Base-by-base conservation (phyloP, 2,797 vertebrate species). In the Sarcophilus harrisii region DNA sequence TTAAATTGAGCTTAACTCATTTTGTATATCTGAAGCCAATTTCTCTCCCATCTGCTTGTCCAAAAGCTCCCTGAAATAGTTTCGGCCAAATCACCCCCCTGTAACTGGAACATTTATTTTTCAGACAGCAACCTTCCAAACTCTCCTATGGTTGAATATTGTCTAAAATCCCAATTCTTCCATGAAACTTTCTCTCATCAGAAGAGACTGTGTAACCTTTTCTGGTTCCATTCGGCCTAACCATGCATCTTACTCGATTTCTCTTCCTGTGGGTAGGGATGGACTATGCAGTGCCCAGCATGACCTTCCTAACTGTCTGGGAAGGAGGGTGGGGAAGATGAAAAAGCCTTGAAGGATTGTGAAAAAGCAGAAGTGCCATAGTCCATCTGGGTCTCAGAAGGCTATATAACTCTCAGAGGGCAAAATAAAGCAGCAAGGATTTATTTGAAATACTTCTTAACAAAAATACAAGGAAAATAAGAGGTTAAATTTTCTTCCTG, bases 311-410 rank as follows among this genome's bases (percentile, higher is more conserved):
- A 89, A 90, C 95, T 52, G 59, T n/a, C 45, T 11, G 93, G 58
- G 58, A 59, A 89, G 24, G 29, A 38, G 28, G 90, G 58, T 28
- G 13, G 54, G 94, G 59, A 94, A 66, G 95, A 95, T 12, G 21
- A 95, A 81, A 89, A 97, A 81, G 90, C 89, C 92, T 59, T 62
- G 49, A 93, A 91, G 93, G 90, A 90, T 49, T 90, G 92, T 93
- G 60, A 92, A 38, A 92, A 87, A 92, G 10, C 60, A 87, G 87
- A 57, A 57, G 24, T 38, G 55, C 45, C 38, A 6, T 49, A 4
- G 21, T 87, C 90, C 55, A 16, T 38, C 1, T 21, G 58, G 90
- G 91, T 97, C 93, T 91, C 91, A 91, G 94, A 96, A 96, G 57
- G 90, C 92, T 92, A 24, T 87, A 59, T 29, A 89, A 92, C 27